Evolutionary conservation across 2,797 vertebrate species (phyloP).

Genomic region (Sebastes diploproa): DNA sequence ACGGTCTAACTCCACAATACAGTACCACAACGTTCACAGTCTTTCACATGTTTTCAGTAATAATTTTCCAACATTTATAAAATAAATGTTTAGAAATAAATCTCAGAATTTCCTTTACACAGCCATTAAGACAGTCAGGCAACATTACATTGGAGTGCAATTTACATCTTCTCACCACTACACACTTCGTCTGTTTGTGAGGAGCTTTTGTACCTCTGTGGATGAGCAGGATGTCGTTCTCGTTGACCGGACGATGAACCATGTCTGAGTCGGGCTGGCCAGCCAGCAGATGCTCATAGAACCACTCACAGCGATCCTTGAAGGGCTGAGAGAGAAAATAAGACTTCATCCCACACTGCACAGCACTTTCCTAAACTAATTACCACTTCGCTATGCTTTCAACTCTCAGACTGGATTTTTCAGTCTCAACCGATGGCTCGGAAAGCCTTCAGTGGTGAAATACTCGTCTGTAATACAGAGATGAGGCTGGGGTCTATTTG

Average conservation of each 20-base stretch:
- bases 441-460: slow-evolving; percentile 42
- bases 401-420: slow-evolving; percentile 43
- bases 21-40: too few relatives aligned
- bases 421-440: slow-evolving; percentile 1
- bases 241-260: slow-evolving; percentile 97
- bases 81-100: too few relatives aligned
- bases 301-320: slow-evolving; percentile 99
- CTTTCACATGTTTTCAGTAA: too few relatives aligned
- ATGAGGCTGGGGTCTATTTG: slow-evolving; percentile 59
- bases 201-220: slow-evolving; percentile 89
- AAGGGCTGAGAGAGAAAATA: slow-evolving; percentile 86
- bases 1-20: too few relatives aligned
- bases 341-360: slow-evolving; percentile 21
- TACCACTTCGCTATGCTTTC: slow-evolving; percentile 37
- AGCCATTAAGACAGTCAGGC: background rate
- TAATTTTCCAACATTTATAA: too few relatives aligned
- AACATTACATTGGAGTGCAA: background rate
- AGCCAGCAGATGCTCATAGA: slow-evolving; percentile 95
- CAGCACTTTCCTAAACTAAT: slow-evolving; percentile 44
- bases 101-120: too few relatives aligned
- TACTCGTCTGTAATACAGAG: slow-evolving; percentile 34
- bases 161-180: background rate
- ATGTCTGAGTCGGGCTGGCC: slow-evolving; percentile 95
- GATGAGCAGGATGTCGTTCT: slow-evolving; percentile 96
- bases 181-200: too few relatives aligned